Evolutionary conservation across 2,797 vertebrate genomes (phyloP), one percentile per base, ranked within the genome.

Genomic region (Clarias pachynema): DNA sequence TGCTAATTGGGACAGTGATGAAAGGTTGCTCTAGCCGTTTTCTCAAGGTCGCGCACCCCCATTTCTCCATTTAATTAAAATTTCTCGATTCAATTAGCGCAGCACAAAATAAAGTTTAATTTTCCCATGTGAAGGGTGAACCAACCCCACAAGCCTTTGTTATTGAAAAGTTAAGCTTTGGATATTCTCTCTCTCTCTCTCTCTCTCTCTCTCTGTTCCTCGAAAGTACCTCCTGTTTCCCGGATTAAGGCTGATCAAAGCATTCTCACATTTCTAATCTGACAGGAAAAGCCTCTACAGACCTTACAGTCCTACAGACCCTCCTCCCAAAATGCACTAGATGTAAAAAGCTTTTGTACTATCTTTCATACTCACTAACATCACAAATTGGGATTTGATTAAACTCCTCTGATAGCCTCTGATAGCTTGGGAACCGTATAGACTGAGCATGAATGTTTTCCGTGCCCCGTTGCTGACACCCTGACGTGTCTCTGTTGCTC

Each of bases 241-340:
- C 92, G 92, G 91, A 92, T 93, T 92, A 92, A 40, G 87, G 77
- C 84, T 59, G 77, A 94, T 94, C 91, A 93, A 94, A 93, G 91
- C 87, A 79, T 12, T 66, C 84, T 84, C 86, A 81, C 82, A 89
- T 91, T 90, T 90, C 89, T 37, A 40, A 14, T 79, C 89, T 59
- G 79, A 56, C 63, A 77, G 53, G 22, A 82, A 66, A 82, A 44
- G 53, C 79, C 44, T 16, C 29, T 37, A 60, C 57, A 72, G 84
- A 73, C n/a, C 59, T 79, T 16, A n/a, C 34, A 63, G 57, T 40
- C 31, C 37, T 29, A 44, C 60, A 29, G 60, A 29, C 56, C 56
- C 24, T 44, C 15, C 59, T 57, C 40, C 31, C n/a, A 73, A 26
- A 81, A 81, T 63, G 44, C 63, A 63, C 60, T 40, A 68, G 81